These are phyloP conservation scores for Erannis defoliaria DNA, from an alignment of 2,888 invertebrate species.

Conservation along the genomic window DNA sequence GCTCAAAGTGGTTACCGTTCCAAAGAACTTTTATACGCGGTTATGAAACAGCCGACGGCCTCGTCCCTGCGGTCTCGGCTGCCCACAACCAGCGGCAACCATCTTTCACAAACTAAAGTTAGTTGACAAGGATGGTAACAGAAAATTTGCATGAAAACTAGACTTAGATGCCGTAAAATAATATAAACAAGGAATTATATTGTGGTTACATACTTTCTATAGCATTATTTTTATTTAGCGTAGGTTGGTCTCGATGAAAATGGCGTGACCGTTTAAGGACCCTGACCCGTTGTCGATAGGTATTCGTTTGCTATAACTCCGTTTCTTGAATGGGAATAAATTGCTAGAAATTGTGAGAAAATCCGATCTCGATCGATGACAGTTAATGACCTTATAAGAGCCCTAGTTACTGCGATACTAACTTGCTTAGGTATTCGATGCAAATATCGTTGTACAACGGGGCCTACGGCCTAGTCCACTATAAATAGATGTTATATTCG, in stretches of 20 bases:
- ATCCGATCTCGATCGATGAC: conserved; percentile 14
- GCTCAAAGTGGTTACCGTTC: conserved; percentile 46
- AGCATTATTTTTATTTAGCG: conserved; percentile 61
- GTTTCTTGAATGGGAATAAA: conserved; percentile 24
- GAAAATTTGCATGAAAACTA: conserved; percentile 24
- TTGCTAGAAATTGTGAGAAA: conserved; percentile 12
- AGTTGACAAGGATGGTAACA: conserved; percentile 10
- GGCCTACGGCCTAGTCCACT: conserved; percentile 45
- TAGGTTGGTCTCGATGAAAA: conserved; percentile 65
- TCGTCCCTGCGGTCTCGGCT: conserved; percentile 44
- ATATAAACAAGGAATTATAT: conserved; percentile 40
- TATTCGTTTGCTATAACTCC: conserved; percentile 8
- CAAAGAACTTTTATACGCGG: conserved; percentile 49
- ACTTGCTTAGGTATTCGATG: conserved; percentile 28
- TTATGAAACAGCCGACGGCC: conserved; percentile 41
- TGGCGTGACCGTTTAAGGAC: conserved; percentile 66
- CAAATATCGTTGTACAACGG: conserved; percentile 55
- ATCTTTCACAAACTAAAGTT: conserved; percentile 28
- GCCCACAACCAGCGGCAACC: conserved; percentile 40
- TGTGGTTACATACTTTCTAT: conserved; percentile 32
- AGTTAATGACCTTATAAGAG: conserved; percentile 34
- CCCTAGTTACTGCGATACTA: conserved; percentile 47
- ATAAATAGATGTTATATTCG: conserved; percentile 38
- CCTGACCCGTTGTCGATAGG: conserved; percentile 64
- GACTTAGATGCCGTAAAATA: conserved; percentile 21